phyloP scores from a whole-genome alignment of 2,888 invertebrate genomes.

The Achlya flavicornis region DNA sequence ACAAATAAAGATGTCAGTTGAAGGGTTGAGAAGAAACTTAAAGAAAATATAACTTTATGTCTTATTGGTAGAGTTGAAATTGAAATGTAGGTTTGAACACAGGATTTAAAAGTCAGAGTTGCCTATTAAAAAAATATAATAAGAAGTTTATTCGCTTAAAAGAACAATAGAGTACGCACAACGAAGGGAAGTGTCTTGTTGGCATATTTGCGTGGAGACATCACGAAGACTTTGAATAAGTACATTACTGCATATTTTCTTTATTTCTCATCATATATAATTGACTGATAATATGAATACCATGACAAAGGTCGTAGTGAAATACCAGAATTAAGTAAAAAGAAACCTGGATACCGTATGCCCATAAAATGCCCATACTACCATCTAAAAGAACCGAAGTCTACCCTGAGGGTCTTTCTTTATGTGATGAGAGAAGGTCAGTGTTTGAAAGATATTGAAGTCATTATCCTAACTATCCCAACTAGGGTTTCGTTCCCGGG shows the following conservation, averaged over 20 bases:
- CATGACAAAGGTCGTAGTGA: too few species aligned
- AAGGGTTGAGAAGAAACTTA: constrained; percentile 27
- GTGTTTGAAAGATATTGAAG: too few species aligned
- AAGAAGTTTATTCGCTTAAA: constrained; percentile 61
- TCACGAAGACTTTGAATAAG: constrained; percentile 36
- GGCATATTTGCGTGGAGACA: constrained; percentile 24
- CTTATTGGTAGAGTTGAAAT: constrained; percentile 11
- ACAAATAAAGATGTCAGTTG: constrained; percentile 39
- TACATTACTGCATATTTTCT: constrained; percentile 16
- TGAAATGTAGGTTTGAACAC: constrained; percentile 15
- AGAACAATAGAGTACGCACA: constrained; percentile 67
- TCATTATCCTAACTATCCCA: too few species aligned
- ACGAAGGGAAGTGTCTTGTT: constrained; percentile 68
- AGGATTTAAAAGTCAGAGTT: constrained; percentile 63
- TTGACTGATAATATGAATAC: too few species aligned
- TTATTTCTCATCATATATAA: neutral
- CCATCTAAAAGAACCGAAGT: too few species aligned
- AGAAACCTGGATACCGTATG: too few species aligned
- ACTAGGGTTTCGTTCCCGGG: too few species aligned
- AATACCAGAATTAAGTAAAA: too few species aligned
- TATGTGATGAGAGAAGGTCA: too few species aligned
- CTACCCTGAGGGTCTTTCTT: too few species aligned
- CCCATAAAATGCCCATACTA: too few species aligned
- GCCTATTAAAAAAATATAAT: constrained; percentile 57
- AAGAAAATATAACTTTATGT: constrained; percentile 5